Conservation (phyloP, 2,113 vertebrate species). For the Psophia crepitans region DNA sequence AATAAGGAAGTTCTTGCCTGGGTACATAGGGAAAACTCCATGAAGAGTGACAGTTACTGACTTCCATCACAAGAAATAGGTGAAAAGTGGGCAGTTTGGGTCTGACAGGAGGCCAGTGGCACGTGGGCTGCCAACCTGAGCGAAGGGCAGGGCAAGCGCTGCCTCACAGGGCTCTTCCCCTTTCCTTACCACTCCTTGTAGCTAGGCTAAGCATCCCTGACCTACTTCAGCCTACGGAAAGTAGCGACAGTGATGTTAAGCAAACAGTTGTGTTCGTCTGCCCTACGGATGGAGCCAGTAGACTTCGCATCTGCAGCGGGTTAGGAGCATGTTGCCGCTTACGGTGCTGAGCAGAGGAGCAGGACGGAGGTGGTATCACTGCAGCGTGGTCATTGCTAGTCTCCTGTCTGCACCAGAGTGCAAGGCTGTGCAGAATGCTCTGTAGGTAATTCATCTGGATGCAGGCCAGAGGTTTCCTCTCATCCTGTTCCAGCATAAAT, state of each 20-base stretch:
- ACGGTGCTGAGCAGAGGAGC: neutral
- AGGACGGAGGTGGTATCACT: neutral
- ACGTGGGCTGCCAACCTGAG: neutral
- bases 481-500: neutral
- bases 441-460: neutral
- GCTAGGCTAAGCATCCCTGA: neutral
- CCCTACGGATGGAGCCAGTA: neutral
- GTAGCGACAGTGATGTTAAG: neutral
- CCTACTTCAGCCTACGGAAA: neutral
- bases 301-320: neutral
- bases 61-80: neutral
- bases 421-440: accelerated
- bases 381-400: accelerated
- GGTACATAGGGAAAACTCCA: neutral
- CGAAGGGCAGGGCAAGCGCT: accelerated
- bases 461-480: neutral
- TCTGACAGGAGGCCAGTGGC: neutral
- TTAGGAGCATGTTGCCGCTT: accelerated
- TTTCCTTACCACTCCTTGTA: neutral
- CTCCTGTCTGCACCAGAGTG: no score
- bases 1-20: neutral
- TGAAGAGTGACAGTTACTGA: neutral
- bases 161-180: neutral
- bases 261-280: neutral
- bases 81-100: neutral